These are phyloP conservation scores for Phortica okadai DNA, from an alignment of 2,888 invertebrate genomes.

Conservation along the genomic window DNA sequence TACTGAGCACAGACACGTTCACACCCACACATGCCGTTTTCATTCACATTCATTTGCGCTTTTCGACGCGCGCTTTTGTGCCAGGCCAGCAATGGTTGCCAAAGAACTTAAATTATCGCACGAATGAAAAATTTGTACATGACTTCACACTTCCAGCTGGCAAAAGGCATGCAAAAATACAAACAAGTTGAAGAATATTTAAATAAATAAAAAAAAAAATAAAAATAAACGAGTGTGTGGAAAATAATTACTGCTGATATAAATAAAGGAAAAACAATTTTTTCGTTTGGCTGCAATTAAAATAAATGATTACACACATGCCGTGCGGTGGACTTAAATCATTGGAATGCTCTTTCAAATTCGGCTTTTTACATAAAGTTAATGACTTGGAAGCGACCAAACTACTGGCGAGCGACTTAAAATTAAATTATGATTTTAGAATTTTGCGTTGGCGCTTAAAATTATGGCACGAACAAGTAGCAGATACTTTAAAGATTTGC, in stretches of 20 bases:
- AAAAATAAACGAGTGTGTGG: background rate
- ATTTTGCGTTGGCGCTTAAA: too few relatives aligned
- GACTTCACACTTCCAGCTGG: background rate
- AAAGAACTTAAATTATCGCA: slow-evolving; percentile 12
- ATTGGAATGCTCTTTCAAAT: too few relatives aligned
- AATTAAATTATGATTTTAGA: too few relatives aligned
- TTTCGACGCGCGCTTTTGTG: too few relatives aligned
- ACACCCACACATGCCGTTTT: background rate
- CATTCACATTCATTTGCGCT: too few relatives aligned
- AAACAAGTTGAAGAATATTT: slow-evolving; percentile 1
- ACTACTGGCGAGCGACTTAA: too few relatives aligned
- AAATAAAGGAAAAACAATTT: slow-evolving; percentile 6
- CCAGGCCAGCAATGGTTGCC: background rate
- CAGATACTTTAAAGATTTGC: too few relatives aligned
- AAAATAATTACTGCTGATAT: background rate
- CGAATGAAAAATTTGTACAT: slow-evolving; percentile 9
- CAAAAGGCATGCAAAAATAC: background rate
- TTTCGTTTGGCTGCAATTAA: background rate
- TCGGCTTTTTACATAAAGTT: too few relatives aligned
- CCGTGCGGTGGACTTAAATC: background rate
- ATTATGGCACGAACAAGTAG: too few relatives aligned
- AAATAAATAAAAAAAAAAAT: background rate
- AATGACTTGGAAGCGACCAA: too few relatives aligned
- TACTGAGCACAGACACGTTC: background rate
- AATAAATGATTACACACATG: slow-evolving; percentile 7